Evolutionary conservation across 2,888 invertebrate species (phyloP), one percentile per base, ranked within the genome.

Genomic region (Opisthograptis luteolata): DNA sequence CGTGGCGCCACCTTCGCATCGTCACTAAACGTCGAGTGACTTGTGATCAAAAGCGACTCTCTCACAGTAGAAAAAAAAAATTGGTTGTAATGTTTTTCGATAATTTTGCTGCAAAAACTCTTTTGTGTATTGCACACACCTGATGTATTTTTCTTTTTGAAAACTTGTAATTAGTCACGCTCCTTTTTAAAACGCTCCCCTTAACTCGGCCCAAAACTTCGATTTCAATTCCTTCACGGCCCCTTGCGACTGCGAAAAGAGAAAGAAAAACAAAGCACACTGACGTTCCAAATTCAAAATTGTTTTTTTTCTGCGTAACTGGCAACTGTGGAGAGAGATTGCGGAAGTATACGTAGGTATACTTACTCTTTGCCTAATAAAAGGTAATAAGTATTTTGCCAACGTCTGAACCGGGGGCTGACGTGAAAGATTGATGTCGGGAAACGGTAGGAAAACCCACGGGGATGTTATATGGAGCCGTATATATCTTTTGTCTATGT

Each of bases 371-470:
- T 10, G 31, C 58, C 54, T 68, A 60, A 66, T 68, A 66, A 59
- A 64, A 59, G 53, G 60, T 71, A 71, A 68, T 71, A 66, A 66
- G 64, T 67, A 70, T 68, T 68, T 71, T 62, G 58, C 63, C 56
- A 53, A 49, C 59, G 51, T 56, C 54, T 63, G 62, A 58, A 53
- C 46, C 9, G 46, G 51, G 50, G 40, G 44, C 57, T 58, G 68
- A 70, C 70, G 62, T 59, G 55, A 44, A 66, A 71, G 73, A 72
- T 72, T 70, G 72, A 72, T 72, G 71, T 56, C 45, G 43, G 59
- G 42, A 58, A 55, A 19, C 39, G 46, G 43, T 15, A 45, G 48
- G 52, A 57, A 60, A 59, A 56, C 44, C 58, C 54, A 60, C 52
- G 45, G 32, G 52, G 50, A 34, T 35, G 46, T 41, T 50, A 36